A percentile compares a stretch with the other conserved stretches of the same genome.
Conservation (phyloP, 2,888 invertebrate species). For the Eupeodes luniger region DNA sequence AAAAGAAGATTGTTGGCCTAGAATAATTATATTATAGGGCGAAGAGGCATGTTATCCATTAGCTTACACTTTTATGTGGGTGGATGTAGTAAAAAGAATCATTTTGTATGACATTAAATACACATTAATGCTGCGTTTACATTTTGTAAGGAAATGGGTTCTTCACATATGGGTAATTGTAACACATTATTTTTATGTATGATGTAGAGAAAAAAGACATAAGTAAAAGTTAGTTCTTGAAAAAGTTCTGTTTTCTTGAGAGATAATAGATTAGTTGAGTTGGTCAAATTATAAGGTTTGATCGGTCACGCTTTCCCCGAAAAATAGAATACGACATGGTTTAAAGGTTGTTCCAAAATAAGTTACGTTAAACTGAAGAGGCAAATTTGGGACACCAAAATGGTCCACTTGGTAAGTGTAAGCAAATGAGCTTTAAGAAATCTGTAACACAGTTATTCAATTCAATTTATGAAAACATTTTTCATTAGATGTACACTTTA, state of each 20-base stretch:
- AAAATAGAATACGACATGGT: neutral
- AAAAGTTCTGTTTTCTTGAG: neutral
- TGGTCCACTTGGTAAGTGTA: no score
- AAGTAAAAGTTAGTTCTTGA: neutral
- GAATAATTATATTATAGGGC: constrained; percentile 22
- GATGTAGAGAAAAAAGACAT: neutral
- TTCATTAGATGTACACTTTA: no score
- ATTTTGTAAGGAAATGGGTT: constrained; percentile 17
- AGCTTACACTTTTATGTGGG: constrained; percentile 48
- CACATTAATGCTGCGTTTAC: constrained; percentile 50
- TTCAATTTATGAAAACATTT: no score
- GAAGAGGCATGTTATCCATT: constrained; percentile 43
- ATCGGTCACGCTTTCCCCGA: constrained; percentile 43
- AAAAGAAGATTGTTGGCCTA: constrained; percentile 57
- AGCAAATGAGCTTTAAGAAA: no score
- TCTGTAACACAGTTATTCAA: no score
- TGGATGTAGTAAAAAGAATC: constrained; percentile 30
- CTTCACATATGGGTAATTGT: constrained; percentile 43
- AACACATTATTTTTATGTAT: neutral
- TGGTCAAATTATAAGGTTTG: constrained; percentile 28
- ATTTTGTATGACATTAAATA: constrained; percentile 66
- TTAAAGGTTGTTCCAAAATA: no score
- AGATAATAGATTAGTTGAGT: constrained; percentile 42
- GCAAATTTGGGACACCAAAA: no score
- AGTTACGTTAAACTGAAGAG: no score